Base-by-base conservation (phyloP, 2,113 vertebrate species). In the Chlamydotis undulata region DNA sequence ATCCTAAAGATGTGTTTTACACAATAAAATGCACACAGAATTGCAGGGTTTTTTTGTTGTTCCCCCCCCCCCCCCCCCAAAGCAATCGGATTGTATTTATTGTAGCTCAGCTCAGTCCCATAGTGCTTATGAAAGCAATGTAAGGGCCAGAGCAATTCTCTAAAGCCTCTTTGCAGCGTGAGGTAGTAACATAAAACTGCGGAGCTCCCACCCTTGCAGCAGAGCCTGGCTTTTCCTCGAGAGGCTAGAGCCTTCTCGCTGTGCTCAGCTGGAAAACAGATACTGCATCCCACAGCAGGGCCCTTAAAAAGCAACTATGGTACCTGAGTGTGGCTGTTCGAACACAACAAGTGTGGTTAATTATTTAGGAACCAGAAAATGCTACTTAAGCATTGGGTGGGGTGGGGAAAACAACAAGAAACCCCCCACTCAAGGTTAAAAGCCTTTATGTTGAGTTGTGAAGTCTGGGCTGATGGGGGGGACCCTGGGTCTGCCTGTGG, bases 221-320 rank as follows among this genome's bases (percentile, higher is more conserved):
- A 70, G 35, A 83, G 56, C 37, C 41, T 29, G 37, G n/a, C 19
- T 75, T 85, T 43, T 14, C 64, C 2, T 0, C 12, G 50, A 41
- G 50, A 25, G 50, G 29, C 31, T 0, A 1, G 50, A 86, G 18
- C 25, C 33, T 76, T 41, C 59, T 52, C 3, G 0, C 77, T 57
- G 16, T 19, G 11, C 23, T 81, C 21, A 43, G 50, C 60, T 82
- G 61, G 91, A 81, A 43, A 56, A 73, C 7, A 41, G 45, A 41
- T 55, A 16, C 37, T 0, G 3, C 4, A 53, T 18, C 28, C 60
- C 4, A 1, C 49, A 59, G 37, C 4, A 2, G 19, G 9, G 8
- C 59, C 26, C 17, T 63, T 21, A 50, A 24, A 39, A 39, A 26
- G 45, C 47, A 63, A 41, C n/a, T 6, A 14, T 28, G 26, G 41